Percentiles rank a stretch among this genome's conserved stretches.
These are phyloP conservation scores for Scaptomyza tumidula DNA, from an alignment of 2,888 invertebrate species.

Conservation along the genomic window DNA sequence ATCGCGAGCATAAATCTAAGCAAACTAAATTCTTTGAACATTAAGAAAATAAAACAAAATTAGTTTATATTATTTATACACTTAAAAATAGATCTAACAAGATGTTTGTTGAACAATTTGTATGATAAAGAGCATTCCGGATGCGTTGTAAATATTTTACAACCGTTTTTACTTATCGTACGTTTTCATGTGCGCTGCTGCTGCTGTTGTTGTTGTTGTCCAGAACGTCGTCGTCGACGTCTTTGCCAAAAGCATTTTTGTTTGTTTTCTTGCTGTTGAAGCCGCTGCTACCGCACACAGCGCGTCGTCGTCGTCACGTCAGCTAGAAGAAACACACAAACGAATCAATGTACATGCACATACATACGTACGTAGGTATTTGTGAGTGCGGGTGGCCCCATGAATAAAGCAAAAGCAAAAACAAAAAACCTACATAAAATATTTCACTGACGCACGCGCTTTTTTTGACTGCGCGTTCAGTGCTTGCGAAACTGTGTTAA, in stretches of 20 bases:
- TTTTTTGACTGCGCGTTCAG: constrained; percentile 38
- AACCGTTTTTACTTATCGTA: constrained; percentile 25
- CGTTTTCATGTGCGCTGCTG: constrained; percentile 24
- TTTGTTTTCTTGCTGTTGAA: constrained; percentile 32
- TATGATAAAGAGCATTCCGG: constrained; percentile 28
- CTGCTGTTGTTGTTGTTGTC: constrained; percentile 32
- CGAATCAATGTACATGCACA: constrained; percentile 15
- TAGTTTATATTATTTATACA: too few relatives aligned
- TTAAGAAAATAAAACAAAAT: background rate
- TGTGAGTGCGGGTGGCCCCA: constrained; percentile 60
- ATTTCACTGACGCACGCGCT: constrained; percentile 75
- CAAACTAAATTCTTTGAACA: background rate
- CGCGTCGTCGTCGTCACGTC: constrained; percentile 57
- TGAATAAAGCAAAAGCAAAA: constrained; percentile 12
- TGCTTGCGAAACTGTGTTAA: constrained; percentile 54
- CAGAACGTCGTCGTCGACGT: constrained; percentile 24
- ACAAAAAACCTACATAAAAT: constrained; percentile 14
- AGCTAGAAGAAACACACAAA: constrained; percentile 43
- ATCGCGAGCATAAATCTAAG: background rate
- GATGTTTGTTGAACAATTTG: background rate
- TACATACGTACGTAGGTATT: constrained; percentile 10
- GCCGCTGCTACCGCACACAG: constrained; percentile 53
- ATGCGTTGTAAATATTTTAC: constrained; percentile 21
- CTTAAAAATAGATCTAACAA: background rate
- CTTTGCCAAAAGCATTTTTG: constrained; percentile 58